Conservation (phyloP, 2,888 invertebrate species). For the Piscicola geometra region DNA sequence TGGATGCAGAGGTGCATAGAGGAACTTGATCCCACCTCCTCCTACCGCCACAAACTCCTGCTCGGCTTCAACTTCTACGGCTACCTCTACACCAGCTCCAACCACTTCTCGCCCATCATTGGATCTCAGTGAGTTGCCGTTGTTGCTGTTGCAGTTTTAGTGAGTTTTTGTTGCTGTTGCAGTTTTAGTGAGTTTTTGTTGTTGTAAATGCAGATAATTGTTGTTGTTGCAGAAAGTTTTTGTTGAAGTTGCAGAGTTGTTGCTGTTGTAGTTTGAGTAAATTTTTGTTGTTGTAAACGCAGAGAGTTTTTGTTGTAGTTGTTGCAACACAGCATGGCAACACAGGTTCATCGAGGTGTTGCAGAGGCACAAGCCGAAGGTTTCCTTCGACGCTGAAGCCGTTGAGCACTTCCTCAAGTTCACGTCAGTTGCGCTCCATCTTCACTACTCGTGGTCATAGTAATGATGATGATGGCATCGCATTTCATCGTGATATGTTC, state of each 20-base stretch:
- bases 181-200: background rate
- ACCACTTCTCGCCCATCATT: constrained; percentile 68
- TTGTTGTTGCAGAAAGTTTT: background rate
- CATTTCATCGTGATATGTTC: too few relatives aligned
- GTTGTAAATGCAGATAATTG: too few relatives aligned
- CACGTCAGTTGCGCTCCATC: too few relatives aligned
- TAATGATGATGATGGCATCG: too few relatives aligned
- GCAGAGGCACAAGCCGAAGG: constrained; percentile 69
- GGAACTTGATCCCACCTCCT: constrained; percentile 63
- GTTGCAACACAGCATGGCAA: background rate
- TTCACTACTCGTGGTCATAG: too few relatives aligned
- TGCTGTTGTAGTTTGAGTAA: background rate
- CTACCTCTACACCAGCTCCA: constrained; percentile 77
- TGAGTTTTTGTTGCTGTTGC: background rate
- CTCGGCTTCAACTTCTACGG: constrained; percentile 91
- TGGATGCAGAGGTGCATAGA: constrained; percentile 77
- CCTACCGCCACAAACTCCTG: constrained; percentile 71
- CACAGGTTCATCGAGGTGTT: constrained; percentile 65
- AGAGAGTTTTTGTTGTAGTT: background rate
- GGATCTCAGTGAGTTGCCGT: constrained; percentile 65
- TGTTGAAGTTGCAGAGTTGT: background rate
- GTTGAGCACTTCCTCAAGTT: constrained; percentile 76
- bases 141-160: background rate
- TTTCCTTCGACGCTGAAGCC: constrained; percentile 71
- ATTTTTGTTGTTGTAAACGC: background rate